Conservation (phyloP, 2,888 invertebrate species). For the Alcis repandata region DNA sequence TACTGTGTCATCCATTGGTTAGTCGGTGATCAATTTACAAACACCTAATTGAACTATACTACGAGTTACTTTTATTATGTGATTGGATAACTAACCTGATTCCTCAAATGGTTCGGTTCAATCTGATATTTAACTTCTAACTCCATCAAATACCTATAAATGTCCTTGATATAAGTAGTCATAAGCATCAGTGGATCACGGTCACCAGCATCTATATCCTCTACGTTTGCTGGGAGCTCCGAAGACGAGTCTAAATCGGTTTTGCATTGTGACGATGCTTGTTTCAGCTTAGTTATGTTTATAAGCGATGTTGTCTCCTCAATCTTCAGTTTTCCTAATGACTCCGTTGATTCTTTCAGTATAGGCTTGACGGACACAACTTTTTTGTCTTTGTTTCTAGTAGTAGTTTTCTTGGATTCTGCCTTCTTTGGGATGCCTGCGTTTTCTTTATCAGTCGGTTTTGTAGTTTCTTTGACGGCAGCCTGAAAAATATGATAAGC, state of each 20-base stretch:
- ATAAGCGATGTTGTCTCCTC: conserved; percentile 34
- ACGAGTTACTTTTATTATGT: too few relatives aligned
- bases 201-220: conserved; percentile 92
- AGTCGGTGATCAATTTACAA: too few relatives aligned
- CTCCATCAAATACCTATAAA: conserved; percentile 92
- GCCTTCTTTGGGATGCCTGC: conserved; percentile 62
- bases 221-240: conserved; percentile 78
- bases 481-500: conserved; percentile 58
- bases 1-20: too few relatives aligned
- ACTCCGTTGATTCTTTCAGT: conserved; percentile 71
- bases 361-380: conserved; percentile 65
- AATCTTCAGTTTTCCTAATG: conserved; percentile 71
- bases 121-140: conserved; percentile 91
- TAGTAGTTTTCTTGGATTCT: conserved; percentile 62
- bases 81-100: conserved; percentile 80
- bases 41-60: too few relatives aligned
- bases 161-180: conserved; percentile 95
- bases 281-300: conserved; percentile 30
- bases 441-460: conserved; percentile 63
- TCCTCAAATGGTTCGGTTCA: conserved; percentile 88
- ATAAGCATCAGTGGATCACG: conserved; percentile 92
- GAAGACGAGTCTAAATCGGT: conserved; percentile 45
- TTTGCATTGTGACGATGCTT: conserved; percentile 7
- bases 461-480: conserved; percentile 69
- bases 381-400: conserved; percentile 65